phyloP scores from a whole-genome alignment of 2,113 vertebrate species.

The Corythaixoides concolor region DNA sequence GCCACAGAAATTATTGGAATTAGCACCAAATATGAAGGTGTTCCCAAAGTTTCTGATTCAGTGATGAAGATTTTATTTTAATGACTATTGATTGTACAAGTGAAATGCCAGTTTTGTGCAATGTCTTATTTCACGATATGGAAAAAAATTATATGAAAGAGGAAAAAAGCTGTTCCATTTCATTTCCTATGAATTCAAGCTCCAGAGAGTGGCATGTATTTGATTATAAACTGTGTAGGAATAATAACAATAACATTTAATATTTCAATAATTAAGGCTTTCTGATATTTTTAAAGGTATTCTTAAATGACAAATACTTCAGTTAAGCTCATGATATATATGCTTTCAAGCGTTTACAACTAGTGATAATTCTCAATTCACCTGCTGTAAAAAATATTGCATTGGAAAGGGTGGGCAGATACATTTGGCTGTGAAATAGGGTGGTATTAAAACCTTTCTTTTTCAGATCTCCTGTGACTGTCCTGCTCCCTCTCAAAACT shows the following conservation, averaged over 20 bases:
- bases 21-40: background rate
- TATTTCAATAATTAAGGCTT: background rate
- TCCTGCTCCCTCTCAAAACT: background rate
- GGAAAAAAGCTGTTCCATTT: background rate
- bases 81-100: background rate
- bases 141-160: background rate
- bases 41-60: background rate
- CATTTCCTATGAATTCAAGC: background rate
- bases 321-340: background rate
- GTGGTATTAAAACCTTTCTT: background rate
- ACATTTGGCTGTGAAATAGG: background rate
- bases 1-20: background rate
- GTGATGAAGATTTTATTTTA: background rate
- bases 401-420: background rate
- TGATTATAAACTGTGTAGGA: background rate
- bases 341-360: background rate
- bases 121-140: background rate
- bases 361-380: background rate
- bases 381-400: background rate
- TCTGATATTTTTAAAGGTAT: slow-evolving; percentile 16
- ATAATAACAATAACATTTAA: background rate
- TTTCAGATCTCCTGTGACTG: background rate
- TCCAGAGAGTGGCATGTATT: background rate
- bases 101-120: background rate
- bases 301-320: slow-evolving; percentile 16